Evolutionary conservation across 2,888 invertebrate species (phyloP), one percentile per base, ranked within the genome.

Genomic region (Diloba caeruleocephala): DNA sequence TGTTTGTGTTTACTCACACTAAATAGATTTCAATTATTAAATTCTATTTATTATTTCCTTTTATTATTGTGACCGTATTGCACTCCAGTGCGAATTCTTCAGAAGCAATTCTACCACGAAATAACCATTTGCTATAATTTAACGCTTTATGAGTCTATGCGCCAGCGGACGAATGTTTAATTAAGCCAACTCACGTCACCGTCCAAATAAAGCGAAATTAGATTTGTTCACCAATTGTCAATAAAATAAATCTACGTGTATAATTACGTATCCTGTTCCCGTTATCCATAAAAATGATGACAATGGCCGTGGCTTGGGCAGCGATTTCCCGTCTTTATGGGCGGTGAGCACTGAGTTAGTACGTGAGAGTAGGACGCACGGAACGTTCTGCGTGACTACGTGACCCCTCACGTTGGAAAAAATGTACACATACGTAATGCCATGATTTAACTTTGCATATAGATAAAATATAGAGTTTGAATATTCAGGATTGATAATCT

Each of bases 251-350:
- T 77, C 61, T 73, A 68, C 67, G 68, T 63, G 55, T 79, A 72
- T 77, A 82, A 82, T 82, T 80, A 81, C 74, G 72, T 74, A 81
- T 81, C 76, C 77, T 75, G 75, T 76, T 66, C 74, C 71, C 73
- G 65, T 78, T 79, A 76, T 55, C 73, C 73, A 79, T 82, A 79
- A 81, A 84, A 76, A 76, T 74, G 78, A 73, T 53, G 72, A 71
- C 73, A 76, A 76, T 74, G 63, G 72, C 59, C 63, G 71, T 71
- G 63, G 74, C 69, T 65, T 65, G 72, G 70, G 74, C 74, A 73
- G 64, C 77, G 77, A 78, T 84, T 79, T 81, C 65, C 72, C 56
- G 76, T 56, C 66, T 82, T 82, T 82, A 82, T 78, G 68, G 73
- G 62, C 67, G 73, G 58, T 68, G 62, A 51, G 55, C 51, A 53